phyloP scores from a whole-genome alignment of 2,797 vertebrate genomes.

The Columba guinea region DNA sequence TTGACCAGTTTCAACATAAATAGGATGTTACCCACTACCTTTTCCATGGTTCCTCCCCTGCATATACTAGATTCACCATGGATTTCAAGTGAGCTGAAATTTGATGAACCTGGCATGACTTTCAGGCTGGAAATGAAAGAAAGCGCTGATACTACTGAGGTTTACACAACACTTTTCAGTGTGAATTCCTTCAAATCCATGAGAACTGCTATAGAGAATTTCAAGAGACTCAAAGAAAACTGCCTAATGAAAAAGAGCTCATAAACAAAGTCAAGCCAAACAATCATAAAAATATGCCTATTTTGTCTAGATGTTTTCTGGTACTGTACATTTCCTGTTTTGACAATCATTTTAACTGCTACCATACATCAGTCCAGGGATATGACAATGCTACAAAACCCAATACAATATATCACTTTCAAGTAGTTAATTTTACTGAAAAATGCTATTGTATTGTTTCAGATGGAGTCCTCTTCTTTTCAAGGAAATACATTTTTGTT shows the following conservation, averaged over 20 bases:
- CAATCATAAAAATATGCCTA: constrained; percentile 31
- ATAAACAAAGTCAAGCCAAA: constrained; percentile 51
- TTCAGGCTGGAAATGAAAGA: neutral
- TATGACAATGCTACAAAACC: constrained; percentile 36
- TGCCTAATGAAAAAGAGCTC: constrained; percentile 20
- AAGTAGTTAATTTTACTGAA: constrained; percentile 40
- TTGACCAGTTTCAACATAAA: neutral
- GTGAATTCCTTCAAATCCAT: neutral
- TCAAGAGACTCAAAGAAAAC: neutral
- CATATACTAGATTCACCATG: neutral
- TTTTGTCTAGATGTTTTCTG: constrained; percentile 45
- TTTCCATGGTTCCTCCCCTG: fast-evolving
- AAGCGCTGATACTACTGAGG: neutral
- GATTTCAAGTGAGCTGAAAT: neutral
- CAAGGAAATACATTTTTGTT: constrained; percentile 29
- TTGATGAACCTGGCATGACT: neutral
- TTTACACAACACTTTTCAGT: neutral
- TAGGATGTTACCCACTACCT: neutral
- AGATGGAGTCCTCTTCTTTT: neutral
- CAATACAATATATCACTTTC: constrained; percentile 48
- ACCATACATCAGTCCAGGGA: constrained; percentile 50
- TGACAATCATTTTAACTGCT: constrained; percentile 63
- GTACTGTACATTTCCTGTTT: constrained; percentile 50
- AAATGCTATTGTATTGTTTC: constrained; percentile 48
- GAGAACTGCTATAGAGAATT: neutral